Evolutionary conservation across 2,888 invertebrate genomes (phyloP), one percentile per base, ranked within the genome.

Genomic region (Cosmopolites sordidus): DNA sequence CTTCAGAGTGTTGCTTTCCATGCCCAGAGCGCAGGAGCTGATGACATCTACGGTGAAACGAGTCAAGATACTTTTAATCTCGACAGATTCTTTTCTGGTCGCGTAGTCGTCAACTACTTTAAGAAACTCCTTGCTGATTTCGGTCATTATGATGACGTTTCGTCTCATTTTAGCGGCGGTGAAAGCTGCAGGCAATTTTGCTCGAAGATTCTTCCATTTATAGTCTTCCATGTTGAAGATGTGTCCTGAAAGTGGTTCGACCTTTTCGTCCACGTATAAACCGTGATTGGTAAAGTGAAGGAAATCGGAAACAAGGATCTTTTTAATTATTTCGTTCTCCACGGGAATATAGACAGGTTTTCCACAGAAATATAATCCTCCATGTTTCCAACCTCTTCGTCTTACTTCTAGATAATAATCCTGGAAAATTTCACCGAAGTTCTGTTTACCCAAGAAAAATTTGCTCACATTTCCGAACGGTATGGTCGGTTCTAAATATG

Each of bases 231-330:
- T 57, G 43, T 70, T 70, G 30, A 76, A 64, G 1, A 76, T 57
- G 62, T 77, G 73, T 0, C 63, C 69, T 0, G 73, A 69, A 6
- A 77, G 56, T 2, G 75, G 74, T 58, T 77, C 77, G 4, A 58
- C 62, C 11, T 45, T 38, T 38, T 58, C 48, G 17, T 48, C 33
- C 14, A 58, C 37, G 45, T 59, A 65, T 11, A 63, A 38, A 1
- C 65, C 65, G 30, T 64, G 66, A 51, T 66, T 65, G 8, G 60
- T 58, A 43, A 66, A 66, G 29, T 61, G 46, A 14, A 58, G 50
- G 58, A 82, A 84, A 61, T 84, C 83, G 55, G 77, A 79, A 40
- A 79, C 76, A 60, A 84, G 62, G 14, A 85, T 73, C 43, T 75
- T 73, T 54, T 69, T 70, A 9, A 69, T 60, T 4, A 67, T 57